These are phyloP conservation scores for Dipodomys ordii DNA, from an alignment of 2,113 vertebrate species.

Conservation along the genomic window DNA sequence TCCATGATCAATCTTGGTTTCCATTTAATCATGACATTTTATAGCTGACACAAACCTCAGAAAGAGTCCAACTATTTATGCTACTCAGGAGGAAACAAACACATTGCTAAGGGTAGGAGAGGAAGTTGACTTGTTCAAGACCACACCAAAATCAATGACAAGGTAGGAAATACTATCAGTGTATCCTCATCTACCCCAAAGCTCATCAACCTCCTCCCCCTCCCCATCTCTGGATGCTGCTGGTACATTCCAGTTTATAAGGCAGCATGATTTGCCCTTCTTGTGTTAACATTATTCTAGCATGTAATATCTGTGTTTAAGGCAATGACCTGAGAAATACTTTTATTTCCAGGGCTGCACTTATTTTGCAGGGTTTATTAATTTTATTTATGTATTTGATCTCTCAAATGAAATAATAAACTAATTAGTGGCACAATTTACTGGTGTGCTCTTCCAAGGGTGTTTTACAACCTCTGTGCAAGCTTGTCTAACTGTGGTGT, in stretches of 20 bases:
- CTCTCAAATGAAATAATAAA: constrained; percentile 82
- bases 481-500: constrained; percentile 68
- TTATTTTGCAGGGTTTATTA: constrained; percentile 77
- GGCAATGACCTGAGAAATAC: constrained; percentile 83
- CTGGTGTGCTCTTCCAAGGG: constrained; percentile 56
- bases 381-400: constrained; percentile 82
- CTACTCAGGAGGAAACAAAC: not conserved
- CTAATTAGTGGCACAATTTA: constrained; percentile 86
- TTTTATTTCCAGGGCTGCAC: constrained; percentile 76
- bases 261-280: constrained; percentile 67
- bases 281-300: constrained; percentile 69
- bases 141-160: not conserved
- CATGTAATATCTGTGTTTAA: constrained; percentile 78
- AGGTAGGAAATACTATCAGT: not conserved
- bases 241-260: not conserved
- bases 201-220: too few relatives aligned
- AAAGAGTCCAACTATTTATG: not conserved
- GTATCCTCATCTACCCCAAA: not conserved
- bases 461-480: constrained; percentile 67
- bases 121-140: constrained; percentile 53
- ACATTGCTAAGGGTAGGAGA: not conserved
- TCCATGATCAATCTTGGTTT: constrained; percentile 28
- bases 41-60: not conserved
- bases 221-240: not conserved
- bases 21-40: constrained; percentile 34